Base-by-base conservation (phyloP, 2,888 invertebrate species). In the Anarsia innoxiella region DNA sequence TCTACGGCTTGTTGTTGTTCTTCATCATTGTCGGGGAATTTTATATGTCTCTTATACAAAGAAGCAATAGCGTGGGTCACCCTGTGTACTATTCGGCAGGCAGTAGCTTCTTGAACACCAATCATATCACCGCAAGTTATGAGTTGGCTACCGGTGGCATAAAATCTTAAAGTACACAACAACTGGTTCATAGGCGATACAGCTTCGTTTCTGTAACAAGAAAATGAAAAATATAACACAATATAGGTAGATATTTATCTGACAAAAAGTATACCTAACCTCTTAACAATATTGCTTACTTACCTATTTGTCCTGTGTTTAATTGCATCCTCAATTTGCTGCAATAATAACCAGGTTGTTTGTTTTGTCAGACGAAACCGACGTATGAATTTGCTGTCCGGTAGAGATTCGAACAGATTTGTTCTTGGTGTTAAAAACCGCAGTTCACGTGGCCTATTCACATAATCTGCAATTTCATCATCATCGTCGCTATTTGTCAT, bases 101-200 rank as follows among this genome's bases (percentile, higher is more conserved):
- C 26, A 10, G 36, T 29, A 4, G 40, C 26, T 28, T 31, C 34
- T 6, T 19, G 9, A 4, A 39, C 15, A 16, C 36, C 39, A 19
- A 31, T 23, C 2, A 39, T 8, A 36, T 39, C 35, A 14, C 36
- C 35, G 16, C 14, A 27, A n/a, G 27, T 27, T 6, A 27, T 25
- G 15, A 32, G 23, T 11, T 33, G 33, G 23, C 15, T 36, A 1
- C 40, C 40, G 16, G 37, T 40, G 4, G 40, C 37, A 25, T 33
- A 40, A 30, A 28, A 40, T 12, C 40, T 19, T 16, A 37, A 16
- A 25, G 40, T 30, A 8, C 32, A 28, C 8, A 40, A 13, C 4
- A 40, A 12, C 31, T 40, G 36, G 10, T 36, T 36, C 9, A 40
- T 12, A 5, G 31, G 32, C 8, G 23, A n/a, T n/a, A 32, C 32